Conservation (phyloP, 2,113 vertebrate species). For the Mustela nigripes region DNA sequence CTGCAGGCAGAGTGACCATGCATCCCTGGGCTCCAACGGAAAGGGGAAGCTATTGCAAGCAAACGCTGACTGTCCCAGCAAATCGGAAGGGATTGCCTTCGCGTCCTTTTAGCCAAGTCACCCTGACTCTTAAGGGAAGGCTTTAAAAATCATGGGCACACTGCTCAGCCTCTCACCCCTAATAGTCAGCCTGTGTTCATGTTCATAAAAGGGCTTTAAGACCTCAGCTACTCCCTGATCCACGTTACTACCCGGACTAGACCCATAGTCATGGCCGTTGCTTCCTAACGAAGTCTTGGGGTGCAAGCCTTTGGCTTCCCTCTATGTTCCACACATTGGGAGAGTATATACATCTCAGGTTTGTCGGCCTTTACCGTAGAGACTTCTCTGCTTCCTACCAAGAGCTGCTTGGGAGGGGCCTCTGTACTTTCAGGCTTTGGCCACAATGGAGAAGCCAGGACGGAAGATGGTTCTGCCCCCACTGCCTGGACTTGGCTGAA, state of each 20-base stretch:
- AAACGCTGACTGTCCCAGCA: background rate
- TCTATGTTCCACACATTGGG: background rate
- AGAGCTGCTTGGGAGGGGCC: background rate
- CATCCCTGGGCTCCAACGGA: too few species aligned
- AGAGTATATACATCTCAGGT: accelerated
- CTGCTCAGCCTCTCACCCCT: background rate
- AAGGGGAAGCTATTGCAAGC: too few species aligned
- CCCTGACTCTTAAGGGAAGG: background rate
- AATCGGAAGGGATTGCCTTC: background rate
- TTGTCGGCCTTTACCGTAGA: accelerated
- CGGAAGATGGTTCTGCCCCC: background rate
- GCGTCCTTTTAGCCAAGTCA: background rate
- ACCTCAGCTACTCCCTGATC: background rate
- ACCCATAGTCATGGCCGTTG: too few species aligned
- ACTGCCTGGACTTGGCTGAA: background rate
- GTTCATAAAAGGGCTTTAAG: background rate
- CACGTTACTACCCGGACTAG: background rate
- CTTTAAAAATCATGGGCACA: background rate
- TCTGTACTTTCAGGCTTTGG: background rate
- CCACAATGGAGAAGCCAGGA: background rate
- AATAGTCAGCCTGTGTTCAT: too few species aligned
- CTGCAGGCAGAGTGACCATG: background rate
- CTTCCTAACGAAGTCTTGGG: background rate
- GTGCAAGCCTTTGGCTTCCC: background rate
- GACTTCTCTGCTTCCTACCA: background rate